Base-by-base conservation (phyloP, 2,113 vertebrate species). In the Syngnathus floridae region DNA sequence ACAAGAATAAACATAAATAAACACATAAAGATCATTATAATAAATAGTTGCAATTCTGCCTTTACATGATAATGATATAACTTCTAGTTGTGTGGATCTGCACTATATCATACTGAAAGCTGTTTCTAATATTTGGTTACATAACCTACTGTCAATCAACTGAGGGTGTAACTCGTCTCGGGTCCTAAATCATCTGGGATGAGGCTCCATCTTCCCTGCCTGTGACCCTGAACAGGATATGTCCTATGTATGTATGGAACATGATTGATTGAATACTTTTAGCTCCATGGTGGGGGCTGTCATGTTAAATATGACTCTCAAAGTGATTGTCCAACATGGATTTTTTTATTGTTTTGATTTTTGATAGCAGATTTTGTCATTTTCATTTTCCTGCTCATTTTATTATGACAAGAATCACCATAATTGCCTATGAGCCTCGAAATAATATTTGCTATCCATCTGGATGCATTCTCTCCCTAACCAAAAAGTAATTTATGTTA, bases 401-500 rank as follows among this genome's bases (percentile, higher is more conserved):
- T 22, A 22, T 22, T 22, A 22, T 31, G 26, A 31, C 26, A 31
- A 16, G 43, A 1, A 46, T 49, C 48, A 21, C 19, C 7, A 10
- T 49, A 2, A 10, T n/a, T 21, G 48, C 21, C 19, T 7, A 49
- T 49, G 3, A 49, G 48, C 7, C 19, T 49, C 21, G 22, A 22
- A 22, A 22, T 22, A 22, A 22, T 22, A 22, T 1, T 22, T 22
- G 22, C 22, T 22, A 22, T 22, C 22, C 21, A 54, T 54, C 51
- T 12, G 21, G 8, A 0, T 1, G 64, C 40, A 1, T 41, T 62
- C 31, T 64, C 5, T 1, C 65, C 70, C 61, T 72, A 66, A 72
- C 48, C 36, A 52, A 71, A 31, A 54, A 67, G 65, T 70, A 56
- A 78, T 70, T 81, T 21, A 58, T 3, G 21, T 11, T 51, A 4